Base-by-base conservation (phyloP, 2,113 vertebrate species). In the Sakesphorus luctuosus region DNA sequence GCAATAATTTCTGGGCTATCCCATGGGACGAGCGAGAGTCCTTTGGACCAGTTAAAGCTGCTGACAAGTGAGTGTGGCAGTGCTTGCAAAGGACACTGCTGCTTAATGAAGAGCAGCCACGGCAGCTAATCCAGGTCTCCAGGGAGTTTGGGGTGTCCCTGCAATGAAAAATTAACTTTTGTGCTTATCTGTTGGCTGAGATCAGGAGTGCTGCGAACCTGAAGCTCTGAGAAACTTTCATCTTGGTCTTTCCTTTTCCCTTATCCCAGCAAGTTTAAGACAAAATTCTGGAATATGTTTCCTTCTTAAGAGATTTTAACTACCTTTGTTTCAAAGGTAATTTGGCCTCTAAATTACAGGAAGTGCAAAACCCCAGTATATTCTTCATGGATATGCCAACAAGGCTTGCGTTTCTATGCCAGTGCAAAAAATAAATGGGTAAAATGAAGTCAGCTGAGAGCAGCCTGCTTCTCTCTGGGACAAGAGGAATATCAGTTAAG, bases 1-100 rank as follows among this genome's bases (percentile, higher is more conserved):
- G 84, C 96, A 92, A n/a, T 75, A 69, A 91, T 78, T 83, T 94
- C 69, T 78, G 49, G 73, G 66, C 61, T 69, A 28, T 93, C 84
- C 86, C 62, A 46, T 76, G 77, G 87, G 63, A 29, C 0, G 1
- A 86, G 76, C 0, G 2, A 84, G 76, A 92, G 87, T 56, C 62
- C 43, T 78, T 75, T 66, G 33, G 66, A 33, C 62, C 77, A 95
- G 83, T 82, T 81, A 52, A 91, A 87, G 88, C 44, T 1, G 63
- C 29, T n/a, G 84, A 35, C 33, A 29, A 46, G 46, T 0, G 13
- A 89, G 71, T 82, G 86, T 83, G 90, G 67, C 47, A 47, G 68
- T 40, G 68, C 81, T 73, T 84, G 61, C 77, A 59, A 61, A 91
- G 87, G 89, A 87, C 40, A 58, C 38, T 86, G 49, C 65, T 87